phyloP scores from a whole-genome alignment of 2,113 vertebrate genomes.

The Ginglymostoma cirratum region DNA sequence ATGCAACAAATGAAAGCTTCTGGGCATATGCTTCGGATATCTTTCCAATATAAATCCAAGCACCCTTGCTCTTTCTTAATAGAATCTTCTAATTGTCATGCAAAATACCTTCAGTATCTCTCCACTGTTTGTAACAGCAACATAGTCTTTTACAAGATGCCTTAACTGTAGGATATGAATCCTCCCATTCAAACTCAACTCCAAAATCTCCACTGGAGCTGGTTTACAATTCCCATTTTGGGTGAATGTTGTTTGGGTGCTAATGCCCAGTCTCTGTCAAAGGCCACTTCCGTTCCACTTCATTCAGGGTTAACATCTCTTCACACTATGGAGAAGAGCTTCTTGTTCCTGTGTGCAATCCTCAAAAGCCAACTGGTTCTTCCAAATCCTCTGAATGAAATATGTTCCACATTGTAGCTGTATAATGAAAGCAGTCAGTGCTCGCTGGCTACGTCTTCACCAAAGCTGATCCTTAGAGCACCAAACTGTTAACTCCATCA shows the following conservation, averaged over 20 bases:
- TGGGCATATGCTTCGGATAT: background rate
- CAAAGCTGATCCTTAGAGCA: slow-evolving; percentile 10
- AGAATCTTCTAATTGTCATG: slow-evolving; percentile 27
- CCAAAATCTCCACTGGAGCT: slow-evolving; percentile 9
- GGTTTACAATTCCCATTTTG: background rate
- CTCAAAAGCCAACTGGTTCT: background rate
- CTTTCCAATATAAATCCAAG: slow-evolving; percentile 25
- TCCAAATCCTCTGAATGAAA: slow-evolving; percentile 42
- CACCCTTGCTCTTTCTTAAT: background rate
- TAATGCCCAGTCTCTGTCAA: background rate
- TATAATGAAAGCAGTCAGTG: slow-evolving; percentile 40
- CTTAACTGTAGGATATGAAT: background rate
- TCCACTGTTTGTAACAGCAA: background rate
- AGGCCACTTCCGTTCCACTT: background rate
- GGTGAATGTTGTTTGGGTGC: background rate
- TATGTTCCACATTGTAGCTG: slow-evolving; percentile 40
- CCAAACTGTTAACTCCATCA: background rate
- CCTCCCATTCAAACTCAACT: slow-evolving; percentile 22
- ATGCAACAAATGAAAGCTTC: slow-evolving; percentile 7
- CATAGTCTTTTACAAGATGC: background rate
- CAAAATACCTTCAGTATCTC: slow-evolving; percentile 16
- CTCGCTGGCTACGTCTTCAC: slow-evolving; percentile 31
- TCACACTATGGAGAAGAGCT: no score
- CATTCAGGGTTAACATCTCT: background rate
- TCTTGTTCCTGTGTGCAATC: background rate